Conservation (phyloP, 2,113 vertebrate species). For the Romanogobio albipinnatus region DNA sequence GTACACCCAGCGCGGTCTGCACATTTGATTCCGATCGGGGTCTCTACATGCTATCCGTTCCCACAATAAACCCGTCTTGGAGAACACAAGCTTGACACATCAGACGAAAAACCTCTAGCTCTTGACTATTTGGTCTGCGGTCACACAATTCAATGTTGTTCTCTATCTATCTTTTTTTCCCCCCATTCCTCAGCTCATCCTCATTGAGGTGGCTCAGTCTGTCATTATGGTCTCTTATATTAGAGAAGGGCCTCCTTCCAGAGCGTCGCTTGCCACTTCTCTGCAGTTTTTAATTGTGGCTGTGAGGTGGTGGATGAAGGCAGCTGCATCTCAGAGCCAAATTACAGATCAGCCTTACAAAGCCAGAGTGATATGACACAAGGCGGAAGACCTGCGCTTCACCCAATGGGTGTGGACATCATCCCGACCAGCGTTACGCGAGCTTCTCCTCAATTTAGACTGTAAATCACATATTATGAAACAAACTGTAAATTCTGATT, state of each 20-base stretch:
- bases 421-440: neutral
- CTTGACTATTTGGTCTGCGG: slow-evolving; percentile 67
- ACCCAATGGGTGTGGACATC: slow-evolving; percentile 15
- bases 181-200: slow-evolving; percentile 60
- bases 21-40: slow-evolving; percentile 45
- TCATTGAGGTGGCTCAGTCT: slow-evolving; percentile 67
- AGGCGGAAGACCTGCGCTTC: slow-evolving; percentile 26
- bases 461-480: neutral
- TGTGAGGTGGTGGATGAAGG: slow-evolving; percentile 40
- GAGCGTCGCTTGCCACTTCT: slow-evolving; percentile 63
- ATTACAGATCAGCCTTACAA: slow-evolving; percentile 73
- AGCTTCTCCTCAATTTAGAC: slow-evolving; percentile 1
- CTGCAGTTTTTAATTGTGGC: slow-evolving; percentile 73
- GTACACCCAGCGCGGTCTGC: slow-evolving; percentile 40
- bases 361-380: slow-evolving; percentile 50
- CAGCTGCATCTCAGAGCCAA: slow-evolving; percentile 51
- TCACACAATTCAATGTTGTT: slow-evolving; percentile 38
- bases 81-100: slow-evolving; percentile 39
- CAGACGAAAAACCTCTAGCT: slow-evolving; percentile 40
- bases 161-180: slow-evolving; percentile 10
- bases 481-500: neutral
- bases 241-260: slow-evolving; percentile 56
- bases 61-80: slow-evolving; percentile 47
- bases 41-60: slow-evolving; percentile 35
- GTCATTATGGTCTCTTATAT: slow-evolving; percentile 72